Conservation (phyloP, 2,113 vertebrate genomes). For the Cisticola juncidis region DNA sequence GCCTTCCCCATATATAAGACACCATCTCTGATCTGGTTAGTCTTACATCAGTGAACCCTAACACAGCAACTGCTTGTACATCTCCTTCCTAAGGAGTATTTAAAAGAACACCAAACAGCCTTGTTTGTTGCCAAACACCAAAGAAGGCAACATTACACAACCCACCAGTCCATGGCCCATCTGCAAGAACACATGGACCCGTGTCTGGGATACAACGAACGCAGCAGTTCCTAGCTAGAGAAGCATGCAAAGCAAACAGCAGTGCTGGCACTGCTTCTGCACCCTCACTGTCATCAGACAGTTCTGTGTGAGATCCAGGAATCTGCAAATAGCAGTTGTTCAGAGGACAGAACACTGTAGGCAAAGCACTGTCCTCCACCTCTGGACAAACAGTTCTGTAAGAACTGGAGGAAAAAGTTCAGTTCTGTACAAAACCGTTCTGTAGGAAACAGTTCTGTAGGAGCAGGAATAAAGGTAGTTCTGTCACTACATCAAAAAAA, state of each 20-base stretch:
- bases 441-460: neutral
- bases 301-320: neutral
- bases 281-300: neutral
- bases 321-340: neutral
- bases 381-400: neutral
- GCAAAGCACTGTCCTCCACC: neutral
- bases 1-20: neutral
- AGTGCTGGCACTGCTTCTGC: neutral
- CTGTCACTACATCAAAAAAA: neutral
- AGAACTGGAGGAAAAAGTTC: too few relatives aligned
- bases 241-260: neutral
- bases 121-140: neutral
- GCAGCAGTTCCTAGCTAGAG: neutral
- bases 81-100: neutral
- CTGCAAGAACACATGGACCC: neutral
- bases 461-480: neutral
- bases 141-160: neutral
- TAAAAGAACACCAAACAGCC: neutral
- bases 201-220: fast-evolving
- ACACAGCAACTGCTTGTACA: neutral
- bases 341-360: neutral
- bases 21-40: neutral
- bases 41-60: neutral
- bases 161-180: neutral
- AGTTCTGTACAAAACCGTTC: neutral